Percentiles rank a stretch among this genome's conserved stretches.
These are phyloP conservation scores for Euphydryas editha DNA, from an alignment of 2,888 invertebrate species.

Conservation along the genomic window DNA sequence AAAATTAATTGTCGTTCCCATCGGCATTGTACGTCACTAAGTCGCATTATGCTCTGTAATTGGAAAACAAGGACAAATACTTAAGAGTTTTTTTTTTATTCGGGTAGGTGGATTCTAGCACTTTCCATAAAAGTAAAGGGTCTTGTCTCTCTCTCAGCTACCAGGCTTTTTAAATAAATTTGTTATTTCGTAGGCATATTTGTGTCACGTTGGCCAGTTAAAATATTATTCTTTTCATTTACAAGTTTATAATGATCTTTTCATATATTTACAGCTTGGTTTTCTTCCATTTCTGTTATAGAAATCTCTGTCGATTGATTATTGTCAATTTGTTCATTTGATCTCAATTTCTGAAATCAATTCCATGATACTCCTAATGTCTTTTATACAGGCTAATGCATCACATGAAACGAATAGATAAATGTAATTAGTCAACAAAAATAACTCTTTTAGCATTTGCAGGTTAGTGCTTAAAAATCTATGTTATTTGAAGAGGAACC, in stretches of 20 bases:
- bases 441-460: too few species aligned
- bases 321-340: slow-evolving; percentile 14
- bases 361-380: slow-evolving; percentile 22
- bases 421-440: too few species aligned
- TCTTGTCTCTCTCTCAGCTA: slow-evolving; percentile 25
- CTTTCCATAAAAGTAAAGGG: slow-evolving; percentile 17
- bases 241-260: slow-evolving; percentile 29
- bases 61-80: too few species aligned
- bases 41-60: too few species aligned
- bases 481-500: too few species aligned
- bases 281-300: slow-evolving; percentile 18
- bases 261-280: slow-evolving; percentile 21
- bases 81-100: slow-evolving; percentile 25
- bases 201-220: slow-evolving; percentile 25
- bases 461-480: too few species aligned
- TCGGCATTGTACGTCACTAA: too few species aligned
- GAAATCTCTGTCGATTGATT: neutral
- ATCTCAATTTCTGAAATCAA: slow-evolving; percentile 9
- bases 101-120: slow-evolving; percentile 19
- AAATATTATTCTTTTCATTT: slow-evolving; percentile 23
- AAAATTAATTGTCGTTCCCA: too few species aligned
- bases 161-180: slow-evolving; percentile 25
- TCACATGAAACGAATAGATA: too few species aligned
- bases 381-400: slow-evolving; percentile 26
- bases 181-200: slow-evolving; percentile 13